Conservation (phyloP, 1,140 invertebrate species). For the Diprion similis region DNA sequence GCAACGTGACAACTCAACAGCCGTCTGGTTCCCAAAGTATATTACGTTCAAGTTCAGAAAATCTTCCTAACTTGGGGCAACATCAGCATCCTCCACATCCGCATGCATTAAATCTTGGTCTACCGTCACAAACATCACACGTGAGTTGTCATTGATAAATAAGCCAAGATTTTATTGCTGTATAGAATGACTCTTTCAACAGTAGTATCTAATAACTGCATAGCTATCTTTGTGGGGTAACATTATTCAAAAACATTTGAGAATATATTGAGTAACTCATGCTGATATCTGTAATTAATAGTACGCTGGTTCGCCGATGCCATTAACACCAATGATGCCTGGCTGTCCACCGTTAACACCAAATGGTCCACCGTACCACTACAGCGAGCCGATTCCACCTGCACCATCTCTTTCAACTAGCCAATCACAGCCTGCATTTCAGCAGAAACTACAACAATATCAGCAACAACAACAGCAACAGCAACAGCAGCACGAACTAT, state of each 20-base stretch:
- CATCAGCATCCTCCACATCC: slow-evolving; percentile 54
- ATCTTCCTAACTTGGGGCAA: slow-evolving; percentile 53
- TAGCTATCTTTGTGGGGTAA: neutral
- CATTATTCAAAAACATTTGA: neutral
- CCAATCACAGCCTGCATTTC: slow-evolving; percentile 62
- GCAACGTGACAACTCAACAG: slow-evolving; percentile 59
- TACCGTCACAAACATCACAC: slow-evolving; percentile 52
- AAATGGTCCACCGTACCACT: slow-evolving; percentile 59
- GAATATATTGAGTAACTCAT: neutral
- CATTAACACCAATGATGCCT: slow-evolving; percentile 58
- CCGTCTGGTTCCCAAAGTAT: slow-evolving; percentile 52
- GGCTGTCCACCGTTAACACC: slow-evolving; percentile 56
- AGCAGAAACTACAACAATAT: slow-evolving; percentile 54
- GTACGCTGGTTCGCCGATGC: slow-evolving; percentile 58
- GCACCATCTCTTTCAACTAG: slow-evolving; percentile 63
- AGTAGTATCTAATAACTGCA: no score
- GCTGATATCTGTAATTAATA: slow-evolving; percentile 24
- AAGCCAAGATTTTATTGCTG: neutral
- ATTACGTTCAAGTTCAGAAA: slow-evolving; percentile 56
- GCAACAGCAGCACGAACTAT: slow-evolving; percentile 41
- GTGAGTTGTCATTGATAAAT: slow-evolving; percentile 34
- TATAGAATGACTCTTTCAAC: no score
- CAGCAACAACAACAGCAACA: slow-evolving; percentile 48
- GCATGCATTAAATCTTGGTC: slow-evolving; percentile 54
- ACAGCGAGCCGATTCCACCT: slow-evolving; percentile 57